phyloP scores from a whole-genome alignment of 2,888 invertebrate genomes.

The Eupithecia subumbrata region DNA sequence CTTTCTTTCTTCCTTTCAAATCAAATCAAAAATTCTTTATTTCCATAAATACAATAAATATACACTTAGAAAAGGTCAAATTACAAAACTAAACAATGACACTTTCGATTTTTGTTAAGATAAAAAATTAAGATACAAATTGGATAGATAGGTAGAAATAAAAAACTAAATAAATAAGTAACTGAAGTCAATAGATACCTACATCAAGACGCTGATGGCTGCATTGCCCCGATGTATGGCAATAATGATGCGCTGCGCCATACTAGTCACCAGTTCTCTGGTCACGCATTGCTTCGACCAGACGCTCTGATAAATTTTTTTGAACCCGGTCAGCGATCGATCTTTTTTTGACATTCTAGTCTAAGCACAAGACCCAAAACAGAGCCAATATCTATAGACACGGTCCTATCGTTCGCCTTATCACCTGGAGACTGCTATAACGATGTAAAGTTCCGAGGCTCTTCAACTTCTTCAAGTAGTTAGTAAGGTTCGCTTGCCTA shows the following conservation, averaged over 20 bases:
- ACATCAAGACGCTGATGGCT: neutral
- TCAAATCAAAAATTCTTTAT: too few species aligned
- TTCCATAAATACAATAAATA: too few species aligned
- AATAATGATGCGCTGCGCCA: neutral
- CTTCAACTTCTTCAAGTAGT: slow-evolving; percentile 10
- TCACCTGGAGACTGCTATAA: neutral
- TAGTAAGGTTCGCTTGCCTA: neutral
- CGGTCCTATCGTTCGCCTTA: neutral
- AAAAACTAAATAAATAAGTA: neutral
- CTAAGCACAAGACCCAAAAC: neutral
- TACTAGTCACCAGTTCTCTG: neutral
- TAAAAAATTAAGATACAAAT: too few species aligned
- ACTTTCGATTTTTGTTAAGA: too few species aligned
- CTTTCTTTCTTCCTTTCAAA: too few species aligned
- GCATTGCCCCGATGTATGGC: neutral
- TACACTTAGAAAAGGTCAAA: too few species aligned
- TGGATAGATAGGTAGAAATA: too few species aligned
- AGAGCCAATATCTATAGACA: neutral
- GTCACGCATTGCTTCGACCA: neutral
- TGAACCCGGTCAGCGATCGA: neutral
- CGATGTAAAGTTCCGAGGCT: neutral
- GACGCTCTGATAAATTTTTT: neutral
- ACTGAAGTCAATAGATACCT: neutral
- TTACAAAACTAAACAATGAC: too few species aligned
- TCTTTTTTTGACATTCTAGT: neutral